A percentile compares a stretch with the other conserved stretches of the same genome.
These are phyloP conservation scores for Podarcis lilfordi DNA, from an alignment of 2,797 vertebrate genomes.

Conservation along the genomic window DNA sequence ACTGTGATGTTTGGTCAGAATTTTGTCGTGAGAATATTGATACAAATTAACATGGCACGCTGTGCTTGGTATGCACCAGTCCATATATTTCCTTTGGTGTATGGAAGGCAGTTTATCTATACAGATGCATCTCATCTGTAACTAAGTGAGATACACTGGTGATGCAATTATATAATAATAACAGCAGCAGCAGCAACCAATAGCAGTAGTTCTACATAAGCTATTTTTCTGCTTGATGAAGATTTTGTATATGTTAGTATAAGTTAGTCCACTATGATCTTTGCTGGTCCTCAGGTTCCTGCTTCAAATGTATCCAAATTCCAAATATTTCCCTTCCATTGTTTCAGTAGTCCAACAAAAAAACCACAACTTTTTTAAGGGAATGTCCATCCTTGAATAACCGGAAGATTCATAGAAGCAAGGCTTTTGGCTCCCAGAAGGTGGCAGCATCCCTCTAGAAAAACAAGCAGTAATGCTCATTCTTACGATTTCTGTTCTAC, in stretches of 20 bases:
- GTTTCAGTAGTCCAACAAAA: background rate
- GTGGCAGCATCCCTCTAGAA: conserved; percentile 73
- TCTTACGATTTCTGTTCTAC: conserved; percentile 49
- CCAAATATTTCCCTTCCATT: background rate
- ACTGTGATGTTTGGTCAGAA: background rate
- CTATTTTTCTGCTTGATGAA: background rate
- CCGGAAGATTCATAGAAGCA: conserved; percentile 35
- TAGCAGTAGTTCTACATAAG: background rate
- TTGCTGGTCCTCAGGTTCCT: too few species aligned
- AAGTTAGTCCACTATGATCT: too few species aligned
- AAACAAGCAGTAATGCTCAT: conserved; percentile 28
- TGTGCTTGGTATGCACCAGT: background rate
- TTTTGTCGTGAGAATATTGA: background rate
- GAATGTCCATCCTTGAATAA: conserved; percentile 11
- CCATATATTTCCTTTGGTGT: background rate
- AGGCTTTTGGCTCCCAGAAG: conserved; percentile 64
- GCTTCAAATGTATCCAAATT: background rate
- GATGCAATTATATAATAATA: background rate
- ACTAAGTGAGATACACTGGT: too few species aligned
- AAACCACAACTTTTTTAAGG: background rate
- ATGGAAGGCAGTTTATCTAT: background rate
- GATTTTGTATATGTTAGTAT: too few species aligned
- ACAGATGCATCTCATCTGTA: too few species aligned
- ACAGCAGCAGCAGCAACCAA: background rate
- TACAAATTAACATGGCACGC: background rate